Conservation (phyloP, 2,888 invertebrate genomes). For the Orgyia antiqua region DNA sequence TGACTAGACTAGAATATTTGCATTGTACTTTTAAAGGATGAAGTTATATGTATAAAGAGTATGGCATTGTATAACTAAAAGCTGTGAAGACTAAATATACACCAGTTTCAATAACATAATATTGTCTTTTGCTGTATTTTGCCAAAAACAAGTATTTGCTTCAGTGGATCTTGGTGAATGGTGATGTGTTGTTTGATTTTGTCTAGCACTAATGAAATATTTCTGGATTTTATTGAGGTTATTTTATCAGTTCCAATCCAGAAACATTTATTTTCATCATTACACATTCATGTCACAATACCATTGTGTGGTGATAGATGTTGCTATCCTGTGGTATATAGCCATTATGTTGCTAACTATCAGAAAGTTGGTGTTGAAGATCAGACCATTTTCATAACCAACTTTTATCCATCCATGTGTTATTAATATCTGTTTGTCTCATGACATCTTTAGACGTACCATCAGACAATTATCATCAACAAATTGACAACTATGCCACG, state of each 20-base stretch:
- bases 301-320: conserved; percentile 4
- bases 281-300: conserved; percentile 3
- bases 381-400: conserved; percentile 21
- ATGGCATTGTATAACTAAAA: too few species aligned
- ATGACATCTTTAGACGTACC: conserved; percentile 43
- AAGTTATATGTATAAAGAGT: too few species aligned
- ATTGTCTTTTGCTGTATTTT: background rate
- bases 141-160: background rate
- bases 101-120: too few species aligned
- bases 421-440: conserved; percentile 40
- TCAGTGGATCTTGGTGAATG: background rate
- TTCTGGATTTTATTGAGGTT: conserved; percentile 8
- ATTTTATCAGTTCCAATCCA: conserved; percentile 8
- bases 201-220: conserved; percentile 8
- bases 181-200: conserved; percentile 5
- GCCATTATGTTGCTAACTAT: conserved; percentile 10
- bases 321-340: conserved; percentile 4
- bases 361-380: conserved; percentile 5
- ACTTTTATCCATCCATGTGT: conserved; percentile 22
- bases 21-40: too few species aligned
- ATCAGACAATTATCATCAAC: conserved; percentile 68
- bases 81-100: too few species aligned
- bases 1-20: too few species aligned
- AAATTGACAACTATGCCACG: conserved; percentile 68
- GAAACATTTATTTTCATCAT: conserved; percentile 5